Evolutionary conservation across 2,888 invertebrate species (phyloP).

Genomic region (Macrophya alboannulata): DNA sequence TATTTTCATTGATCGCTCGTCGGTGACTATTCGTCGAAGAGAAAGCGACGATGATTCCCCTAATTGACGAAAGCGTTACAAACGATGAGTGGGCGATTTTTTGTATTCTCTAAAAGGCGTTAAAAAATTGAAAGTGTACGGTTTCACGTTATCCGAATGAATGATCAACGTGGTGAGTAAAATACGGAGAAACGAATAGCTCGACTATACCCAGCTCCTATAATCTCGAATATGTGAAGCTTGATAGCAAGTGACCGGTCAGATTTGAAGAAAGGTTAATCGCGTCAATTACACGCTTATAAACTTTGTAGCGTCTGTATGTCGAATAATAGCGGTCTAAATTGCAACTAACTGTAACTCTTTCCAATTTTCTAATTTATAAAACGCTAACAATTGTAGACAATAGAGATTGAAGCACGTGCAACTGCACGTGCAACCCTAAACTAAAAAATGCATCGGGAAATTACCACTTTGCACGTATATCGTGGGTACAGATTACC

Average conservation of each 20-base stretch:
- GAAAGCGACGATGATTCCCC: constrained; percentile 20
- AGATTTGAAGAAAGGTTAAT: constrained; percentile 36
- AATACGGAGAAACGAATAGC: background rate
- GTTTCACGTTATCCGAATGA: background rate
- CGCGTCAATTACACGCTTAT: constrained; percentile 4
- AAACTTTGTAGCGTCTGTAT: constrained; percentile 11
- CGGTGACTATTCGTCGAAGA: too few species aligned
- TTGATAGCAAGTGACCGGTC: background rate
- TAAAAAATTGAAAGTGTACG: background rate
- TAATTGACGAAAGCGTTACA: constrained; percentile 17
- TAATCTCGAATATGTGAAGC: background rate
- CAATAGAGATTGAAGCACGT: constrained; percentile 26
- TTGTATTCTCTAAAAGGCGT: background rate
- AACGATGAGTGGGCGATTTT: background rate
- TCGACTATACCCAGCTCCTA: background rate
- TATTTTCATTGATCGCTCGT: background rate
- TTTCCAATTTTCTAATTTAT: constrained; percentile 53
- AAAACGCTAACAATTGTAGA: constrained; percentile 45
- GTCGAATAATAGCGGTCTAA: background rate
- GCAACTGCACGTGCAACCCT: constrained; percentile 43
- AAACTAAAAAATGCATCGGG: constrained; percentile 48
- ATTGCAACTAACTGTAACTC: constrained; percentile 44
- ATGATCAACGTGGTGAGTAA: background rate
- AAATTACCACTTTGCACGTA: constrained; percentile 46
- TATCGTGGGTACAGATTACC: background rate